Evolutionary conservation across 1,140 invertebrate species (phyloP), one percentile per base, ranked within the genome.

Genomic region (Zaprionus kolodkinae): DNA sequence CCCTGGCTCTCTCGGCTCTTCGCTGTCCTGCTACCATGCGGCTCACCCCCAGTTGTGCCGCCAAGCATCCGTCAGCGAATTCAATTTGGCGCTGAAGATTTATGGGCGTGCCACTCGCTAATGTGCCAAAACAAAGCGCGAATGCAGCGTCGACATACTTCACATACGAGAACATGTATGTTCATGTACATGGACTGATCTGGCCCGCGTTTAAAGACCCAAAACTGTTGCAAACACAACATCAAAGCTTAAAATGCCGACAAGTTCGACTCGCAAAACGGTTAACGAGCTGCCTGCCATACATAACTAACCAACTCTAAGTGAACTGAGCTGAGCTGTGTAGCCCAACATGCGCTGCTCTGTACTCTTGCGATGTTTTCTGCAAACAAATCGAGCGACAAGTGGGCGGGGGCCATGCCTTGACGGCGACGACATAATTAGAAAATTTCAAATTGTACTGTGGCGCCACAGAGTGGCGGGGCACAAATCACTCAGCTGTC

Each of bases 401-500:
- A 88, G 84, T 87, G 84, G 84, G 80, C 87, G 84, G 78, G 67
- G 70, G 65, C 66, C 66, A 68, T 62, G 72, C 64, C 66, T 54
- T 36, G 33, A 57, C 30, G 54, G 60, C 67, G 21, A 30, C 50
- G 70, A 57, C 78, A 78, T 77, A 79, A 79, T 79, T 77, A 64
- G 61, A 73, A 71, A 76, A 74, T 76, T 62, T 60, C 72, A 21
- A 38, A 57, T 50, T 33, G 43, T 40, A 62, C 69, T 25, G 27
- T 87, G 84, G 84, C 84, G 84, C 84, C 84, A 84, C 72, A 79
- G 33, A 25, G 35, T 17, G 12, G 52, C 21, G 67, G 21, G 21
- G 21, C 83, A 87, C 84, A 84, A 87, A 87, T 88, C 84, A 87
- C 70, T 87, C 84, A 87, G 62, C 85, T 84, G 84, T 87, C 84